Evolutionary conservation across 1,140 invertebrate genomes (phyloP).

Genomic region (Stenopsyche tienmushanensis): DNA sequence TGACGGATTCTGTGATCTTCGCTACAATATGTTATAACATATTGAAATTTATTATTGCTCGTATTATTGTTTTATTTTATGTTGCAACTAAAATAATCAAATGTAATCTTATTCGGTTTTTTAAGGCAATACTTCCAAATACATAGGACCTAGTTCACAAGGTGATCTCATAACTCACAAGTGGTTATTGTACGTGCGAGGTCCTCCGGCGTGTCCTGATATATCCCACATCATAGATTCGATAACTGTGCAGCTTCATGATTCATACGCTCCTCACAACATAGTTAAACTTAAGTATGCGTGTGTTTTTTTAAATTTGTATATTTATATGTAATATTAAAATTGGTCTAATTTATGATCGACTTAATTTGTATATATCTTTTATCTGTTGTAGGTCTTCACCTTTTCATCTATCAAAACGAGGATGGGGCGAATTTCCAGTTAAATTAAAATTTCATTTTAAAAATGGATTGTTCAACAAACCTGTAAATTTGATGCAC

Average conservation of each 20-base stretch:
- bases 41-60: background rate
- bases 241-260: conserved; percentile 80
- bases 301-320: background rate
- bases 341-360: background rate
- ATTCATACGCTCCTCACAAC: conserved; percentile 86
- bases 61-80: conserved; percentile 48
- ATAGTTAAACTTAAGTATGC: conserved; percentile 74
- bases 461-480: conserved; percentile 66
- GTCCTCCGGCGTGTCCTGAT: conserved; percentile 61
- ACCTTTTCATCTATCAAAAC: conserved; percentile 79
- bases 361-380: background rate
- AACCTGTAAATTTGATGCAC: conserved; percentile 79
- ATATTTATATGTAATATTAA: background rate
- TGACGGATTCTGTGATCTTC: too few relatives aligned
- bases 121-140: conserved; percentile 85
- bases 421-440: conserved; percentile 92
- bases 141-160: conserved; percentile 66
- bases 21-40: too few relatives aligned
- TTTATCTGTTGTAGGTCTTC: conserved; percentile 56
- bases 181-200: conserved; percentile 86
- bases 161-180: conserved; percentile 79
- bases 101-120: conserved; percentile 45
- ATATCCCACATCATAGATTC: conserved; percentile 69
- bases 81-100: too few relatives aligned
- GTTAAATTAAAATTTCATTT: conserved; percentile 80